These are phyloP conservation scores for Heterodera carotae DNA, from an alignment of 1,140 invertebrate species.

Conservation along the genomic window DNA sequence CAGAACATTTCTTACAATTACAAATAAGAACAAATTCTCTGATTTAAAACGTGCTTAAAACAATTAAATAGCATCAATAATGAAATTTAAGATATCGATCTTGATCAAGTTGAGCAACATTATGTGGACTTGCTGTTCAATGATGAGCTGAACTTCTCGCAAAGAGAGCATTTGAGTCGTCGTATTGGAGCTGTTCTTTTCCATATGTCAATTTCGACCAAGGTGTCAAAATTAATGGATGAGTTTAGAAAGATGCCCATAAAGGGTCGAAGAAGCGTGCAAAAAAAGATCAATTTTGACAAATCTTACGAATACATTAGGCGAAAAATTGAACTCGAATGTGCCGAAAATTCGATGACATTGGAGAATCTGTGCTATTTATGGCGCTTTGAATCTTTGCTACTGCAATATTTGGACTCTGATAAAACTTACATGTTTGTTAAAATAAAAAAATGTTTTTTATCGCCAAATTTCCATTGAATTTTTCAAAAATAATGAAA, in stretches of 20 bases:
- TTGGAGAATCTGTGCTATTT: background rate
- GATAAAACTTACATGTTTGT: too few species aligned
- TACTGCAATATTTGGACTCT: background rate
- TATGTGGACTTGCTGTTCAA: background rate
- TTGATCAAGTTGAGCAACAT: background rate
- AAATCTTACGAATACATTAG: too few species aligned
- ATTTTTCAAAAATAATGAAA: too few species aligned
- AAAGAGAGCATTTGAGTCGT: background rate
- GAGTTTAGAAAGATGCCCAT: background rate
- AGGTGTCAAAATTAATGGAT: background rate
- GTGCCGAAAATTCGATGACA: background rate
- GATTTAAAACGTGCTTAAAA: too few species aligned
- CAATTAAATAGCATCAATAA: too few species aligned
- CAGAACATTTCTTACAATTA: too few species aligned
- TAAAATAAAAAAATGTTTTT: too few species aligned
- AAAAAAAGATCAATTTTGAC: too few species aligned
- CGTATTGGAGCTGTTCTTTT: background rate
- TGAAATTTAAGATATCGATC: background rate
- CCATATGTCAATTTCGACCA: background rate
- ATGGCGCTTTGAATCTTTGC: background rate
- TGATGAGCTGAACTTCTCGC: background rate
- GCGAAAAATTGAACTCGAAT: too few species aligned
- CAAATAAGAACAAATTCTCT: too few species aligned
- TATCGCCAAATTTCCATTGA: too few species aligned
- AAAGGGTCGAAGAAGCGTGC: background rate